These are phyloP conservation scores for Drosophila paulistorum DNA, from an alignment of 1,140 invertebrate species.

Conservation along the genomic window DNA sequence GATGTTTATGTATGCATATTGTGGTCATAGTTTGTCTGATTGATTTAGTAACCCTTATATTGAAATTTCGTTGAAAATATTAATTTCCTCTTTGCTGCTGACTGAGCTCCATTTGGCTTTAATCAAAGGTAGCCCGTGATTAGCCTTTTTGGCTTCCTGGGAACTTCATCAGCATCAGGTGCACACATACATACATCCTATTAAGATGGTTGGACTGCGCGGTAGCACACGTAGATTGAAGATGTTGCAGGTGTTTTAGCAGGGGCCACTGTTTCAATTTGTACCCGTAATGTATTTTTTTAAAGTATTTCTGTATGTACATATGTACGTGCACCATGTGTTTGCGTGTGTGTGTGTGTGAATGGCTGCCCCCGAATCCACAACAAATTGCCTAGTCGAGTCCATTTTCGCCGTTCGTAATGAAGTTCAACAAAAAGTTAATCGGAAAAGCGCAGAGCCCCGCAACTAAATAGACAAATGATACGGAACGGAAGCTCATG, in stretches of 20 bases:
- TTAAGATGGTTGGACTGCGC: conserved; percentile 3
- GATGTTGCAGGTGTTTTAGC: conserved; percentile 63
- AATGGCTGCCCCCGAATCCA: conserved; percentile 55
- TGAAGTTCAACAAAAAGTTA: conserved; percentile 81
- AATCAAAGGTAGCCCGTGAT: conserved; percentile 2
- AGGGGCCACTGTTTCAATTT: conserved; percentile 64
- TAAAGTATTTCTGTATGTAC: conserved; percentile 58
- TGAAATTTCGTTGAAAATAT: too few species aligned
- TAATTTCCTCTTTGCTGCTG: conserved; percentile 19
- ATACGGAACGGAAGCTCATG: conserved; percentile 79
- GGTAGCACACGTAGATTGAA: conserved; percentile 42
- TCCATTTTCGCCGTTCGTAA: conserved; percentile 75
- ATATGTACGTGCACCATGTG: conserved; percentile 1
- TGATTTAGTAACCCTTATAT: background rate
- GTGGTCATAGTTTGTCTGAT: background rate
- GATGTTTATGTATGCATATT: too few species aligned
- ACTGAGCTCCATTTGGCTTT: conserved; percentile 13
- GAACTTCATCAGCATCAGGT: conserved; percentile 46
- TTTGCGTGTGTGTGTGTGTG: conserved; percentile 34
- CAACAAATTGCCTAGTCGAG: conserved; percentile 64
- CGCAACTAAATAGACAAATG: conserved; percentile 82
- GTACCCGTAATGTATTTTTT: conserved; percentile 62
- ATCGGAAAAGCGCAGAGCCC: conserved; percentile 74
- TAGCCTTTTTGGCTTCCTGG: conserved; percentile 39
- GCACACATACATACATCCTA: background rate